Conservation (phyloP, 2,113 vertebrate species). For the Sander lucioperca region DNA sequence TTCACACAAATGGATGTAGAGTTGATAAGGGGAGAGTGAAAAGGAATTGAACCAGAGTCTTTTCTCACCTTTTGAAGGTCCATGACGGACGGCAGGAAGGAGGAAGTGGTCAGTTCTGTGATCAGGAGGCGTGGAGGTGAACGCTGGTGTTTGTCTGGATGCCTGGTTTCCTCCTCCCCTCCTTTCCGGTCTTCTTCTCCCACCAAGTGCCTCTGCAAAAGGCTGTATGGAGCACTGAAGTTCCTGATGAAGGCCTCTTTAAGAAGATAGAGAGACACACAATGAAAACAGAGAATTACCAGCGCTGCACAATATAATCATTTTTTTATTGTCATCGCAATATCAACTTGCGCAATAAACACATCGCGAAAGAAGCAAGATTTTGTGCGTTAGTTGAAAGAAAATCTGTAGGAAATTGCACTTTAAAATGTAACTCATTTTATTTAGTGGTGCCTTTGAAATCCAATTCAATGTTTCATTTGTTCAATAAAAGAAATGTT, state of each 20-base stretch:
- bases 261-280: background rate
- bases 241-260: constrained; percentile 94
- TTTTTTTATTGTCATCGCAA: too few relatives aligned
- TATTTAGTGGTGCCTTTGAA: too few relatives aligned
- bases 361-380: too few relatives aligned
- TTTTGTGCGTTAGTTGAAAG: too few relatives aligned
- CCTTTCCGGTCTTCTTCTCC: constrained; percentile 69
- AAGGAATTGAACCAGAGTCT: rapidly evolving
- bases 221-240: constrained; percentile 93
- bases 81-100: constrained; percentile 87
- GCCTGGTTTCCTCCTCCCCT: background rate
- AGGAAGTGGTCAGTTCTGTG: constrained; percentile 90
- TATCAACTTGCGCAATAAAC: too few relatives aligned
- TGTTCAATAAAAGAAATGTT: too few relatives aligned
- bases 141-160: constrained; percentile 6
- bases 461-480: too few relatives aligned
- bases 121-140: constrained; percentile 80
- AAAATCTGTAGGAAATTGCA: too few relatives aligned
- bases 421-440: too few relatives aligned
- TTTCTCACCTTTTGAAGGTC: constrained; percentile 87
- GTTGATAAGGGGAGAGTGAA: background rate
- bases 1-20: background rate
- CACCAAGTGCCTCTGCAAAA: constrained; percentile 92
- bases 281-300: background rate
- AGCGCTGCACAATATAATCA: too few relatives aligned